These are phyloP conservation scores for Stenchaetothrips biformis DNA, from an alignment of 2,888 invertebrate species.

Conservation along the genomic window DNA sequence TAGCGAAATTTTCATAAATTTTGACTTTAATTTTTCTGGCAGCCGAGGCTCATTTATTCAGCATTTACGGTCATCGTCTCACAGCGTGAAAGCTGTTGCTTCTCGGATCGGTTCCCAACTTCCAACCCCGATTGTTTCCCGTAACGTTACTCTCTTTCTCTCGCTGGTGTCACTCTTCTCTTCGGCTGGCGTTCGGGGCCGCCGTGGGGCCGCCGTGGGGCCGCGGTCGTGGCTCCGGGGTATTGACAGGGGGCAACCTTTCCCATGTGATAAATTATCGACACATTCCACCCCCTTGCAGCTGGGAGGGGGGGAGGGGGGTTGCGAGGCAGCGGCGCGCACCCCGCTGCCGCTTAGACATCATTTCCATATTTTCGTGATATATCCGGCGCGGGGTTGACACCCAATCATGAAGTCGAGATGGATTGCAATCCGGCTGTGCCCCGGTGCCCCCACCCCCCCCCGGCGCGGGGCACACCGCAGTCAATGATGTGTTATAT, in stretches of 20 bases:
- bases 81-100: no score
- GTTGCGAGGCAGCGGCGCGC: no score
- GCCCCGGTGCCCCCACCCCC: not conserved
- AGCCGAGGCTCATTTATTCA: no score
- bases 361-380: constrained; percentile 21
- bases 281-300: not conserved
- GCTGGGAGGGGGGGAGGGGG: not conserved
- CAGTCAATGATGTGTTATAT: not conserved
- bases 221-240: not conserved
- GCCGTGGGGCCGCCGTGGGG: not conserved
- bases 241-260: constrained; percentile 17
- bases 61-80: no score
- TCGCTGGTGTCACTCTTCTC: not conserved
- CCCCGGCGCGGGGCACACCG: not conserved
- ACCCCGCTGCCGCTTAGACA: not conserved
- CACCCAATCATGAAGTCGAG: constrained; percentile 15
- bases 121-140: no score
- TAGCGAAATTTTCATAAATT: no score
- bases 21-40: no score
- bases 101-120: no score
- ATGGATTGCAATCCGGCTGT: not conserved
- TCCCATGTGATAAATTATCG: constrained; percentile 23
- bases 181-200: not conserved
- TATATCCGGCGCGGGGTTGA: constrained; percentile 5
- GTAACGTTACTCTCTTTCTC: no score